phyloP scores from a whole-genome alignment of 2,888 invertebrate species.

The Autographa pulchrina region DNA sequence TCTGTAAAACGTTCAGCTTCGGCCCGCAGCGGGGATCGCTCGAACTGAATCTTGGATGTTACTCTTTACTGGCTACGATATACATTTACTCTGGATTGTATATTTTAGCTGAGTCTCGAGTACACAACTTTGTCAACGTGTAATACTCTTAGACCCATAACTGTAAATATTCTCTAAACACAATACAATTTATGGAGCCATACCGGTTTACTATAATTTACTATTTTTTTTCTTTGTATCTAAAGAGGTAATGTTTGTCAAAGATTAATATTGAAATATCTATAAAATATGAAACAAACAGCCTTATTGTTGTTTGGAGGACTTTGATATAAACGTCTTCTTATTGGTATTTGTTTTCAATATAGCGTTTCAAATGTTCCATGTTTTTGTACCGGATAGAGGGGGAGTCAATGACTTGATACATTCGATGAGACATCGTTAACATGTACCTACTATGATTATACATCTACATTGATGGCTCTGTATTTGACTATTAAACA shows the following conservation, averaged over 20 bases:
- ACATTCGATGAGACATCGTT: constrained; percentile 67
- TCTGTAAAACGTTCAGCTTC: constrained; percentile 30
- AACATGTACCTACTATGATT: constrained; percentile 73
- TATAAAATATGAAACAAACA: constrained; percentile 80
- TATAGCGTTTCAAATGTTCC: constrained; percentile 73
- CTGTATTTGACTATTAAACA: constrained; percentile 88
- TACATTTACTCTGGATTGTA: constrained; percentile 54
- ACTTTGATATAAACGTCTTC: constrained; percentile 75
- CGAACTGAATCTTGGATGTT: constrained; percentile 41
- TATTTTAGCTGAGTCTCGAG: constrained; percentile 40
- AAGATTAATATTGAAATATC: constrained; percentile 78
- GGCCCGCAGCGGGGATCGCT: constrained; percentile 17
- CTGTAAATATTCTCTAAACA: constrained; percentile 69
- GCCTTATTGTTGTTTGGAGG: constrained; percentile 78
- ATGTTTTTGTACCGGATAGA: constrained; percentile 84
- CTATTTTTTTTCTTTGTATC: constrained; percentile 81
- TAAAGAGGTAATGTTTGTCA: constrained; percentile 81
- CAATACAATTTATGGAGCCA: constrained; percentile 72
- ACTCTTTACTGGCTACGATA: constrained; percentile 47
- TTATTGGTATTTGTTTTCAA: constrained; percentile 73
- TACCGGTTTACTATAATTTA: constrained; percentile 79
- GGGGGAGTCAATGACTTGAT: constrained; percentile 69
- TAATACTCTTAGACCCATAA: constrained; percentile 66
- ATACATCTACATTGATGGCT: constrained; percentile 82
- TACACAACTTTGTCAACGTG: constrained; percentile 63